A percentile compares a stretch with the other conserved stretches of the same genome.
Conservation (phyloP, 2,797 vertebrate species). For the Yasuhikotakia modesta region DNA sequence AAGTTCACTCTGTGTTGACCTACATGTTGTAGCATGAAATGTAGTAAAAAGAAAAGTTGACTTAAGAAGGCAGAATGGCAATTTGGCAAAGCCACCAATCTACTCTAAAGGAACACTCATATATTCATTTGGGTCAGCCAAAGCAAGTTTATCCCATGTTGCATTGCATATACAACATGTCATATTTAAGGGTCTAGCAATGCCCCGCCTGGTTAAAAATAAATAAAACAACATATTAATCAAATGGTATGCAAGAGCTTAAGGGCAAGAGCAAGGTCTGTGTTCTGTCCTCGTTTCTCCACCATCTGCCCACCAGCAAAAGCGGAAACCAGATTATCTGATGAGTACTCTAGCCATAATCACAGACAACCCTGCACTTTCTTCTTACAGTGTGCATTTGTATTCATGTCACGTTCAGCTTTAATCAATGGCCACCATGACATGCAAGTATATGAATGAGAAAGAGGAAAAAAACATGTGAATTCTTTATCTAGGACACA, state of each 20-base stretch:
- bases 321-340: conserved; percentile 75
- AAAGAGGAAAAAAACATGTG: neutral
- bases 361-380: conserved; percentile 54
- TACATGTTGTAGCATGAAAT: conserved; percentile 11
- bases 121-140: conserved; percentile 16
- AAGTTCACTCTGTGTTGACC: conserved; percentile 1
- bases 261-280: conserved; percentile 54
- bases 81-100: no score
- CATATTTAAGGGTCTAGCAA: neutral
- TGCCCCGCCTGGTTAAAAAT: neutral
- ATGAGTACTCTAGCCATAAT: conserved; percentile 62
- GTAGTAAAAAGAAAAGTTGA: neutral
- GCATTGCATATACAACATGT: neutral
- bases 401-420: neutral
- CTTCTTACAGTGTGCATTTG: conserved; percentile 49
- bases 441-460: neutral
- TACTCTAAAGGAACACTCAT: neutral
- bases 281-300: conserved; percentile 63
- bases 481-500: neutral
- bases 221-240: conserved; percentile 36
- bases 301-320: conserved; percentile 74
- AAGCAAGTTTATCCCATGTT: conserved; percentile 1
- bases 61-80: neutral
- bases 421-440: neutral
- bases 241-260: conserved; percentile 66